phyloP scores from a whole-genome alignment of 2,113 vertebrate genomes.

The Leucoraja erinaceus region DNA sequence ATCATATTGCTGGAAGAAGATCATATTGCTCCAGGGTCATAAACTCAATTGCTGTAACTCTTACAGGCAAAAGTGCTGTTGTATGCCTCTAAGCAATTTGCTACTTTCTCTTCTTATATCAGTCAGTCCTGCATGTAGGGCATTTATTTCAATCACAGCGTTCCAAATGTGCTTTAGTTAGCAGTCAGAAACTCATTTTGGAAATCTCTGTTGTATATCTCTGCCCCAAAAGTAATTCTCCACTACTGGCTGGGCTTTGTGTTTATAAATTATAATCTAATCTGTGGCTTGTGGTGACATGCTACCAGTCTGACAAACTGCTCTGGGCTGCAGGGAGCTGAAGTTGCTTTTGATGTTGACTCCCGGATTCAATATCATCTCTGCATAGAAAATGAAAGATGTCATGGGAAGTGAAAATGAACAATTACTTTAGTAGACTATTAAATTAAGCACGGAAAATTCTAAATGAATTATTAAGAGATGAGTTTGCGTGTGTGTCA shows the following conservation, averaged over 20 bases:
- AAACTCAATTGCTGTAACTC: neutral
- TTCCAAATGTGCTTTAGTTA: neutral
- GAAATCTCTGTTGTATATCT: constrained; percentile 11
- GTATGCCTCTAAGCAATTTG: neutral
- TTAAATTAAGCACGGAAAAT: neutral
- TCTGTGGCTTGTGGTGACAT: neutral
- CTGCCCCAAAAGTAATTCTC: neutral
- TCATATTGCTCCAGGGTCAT: neutral
- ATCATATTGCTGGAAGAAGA: neutral
- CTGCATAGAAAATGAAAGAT: neutral
- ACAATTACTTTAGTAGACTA: neutral
- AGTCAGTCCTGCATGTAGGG: neutral
- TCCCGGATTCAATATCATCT: constrained; percentile 18
- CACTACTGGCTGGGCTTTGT: neutral
- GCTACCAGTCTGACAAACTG: neutral
- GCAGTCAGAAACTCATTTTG: neutral
- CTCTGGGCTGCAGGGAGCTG: neutral
- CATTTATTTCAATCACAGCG: neutral
- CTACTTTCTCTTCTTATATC: constrained; percentile 13
- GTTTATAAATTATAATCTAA: constrained; percentile 1
- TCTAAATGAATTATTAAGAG: neutral
- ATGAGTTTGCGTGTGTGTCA: neutral
- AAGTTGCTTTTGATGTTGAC: neutral
- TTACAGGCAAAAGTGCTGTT: neutral
- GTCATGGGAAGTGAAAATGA: neutral